Percentiles rank a stretch among this genome's conserved stretches.
Evolutionary conservation across 2,888 invertebrate genomes (phyloP).

Genomic region (Oligia latruncula): DNA sequence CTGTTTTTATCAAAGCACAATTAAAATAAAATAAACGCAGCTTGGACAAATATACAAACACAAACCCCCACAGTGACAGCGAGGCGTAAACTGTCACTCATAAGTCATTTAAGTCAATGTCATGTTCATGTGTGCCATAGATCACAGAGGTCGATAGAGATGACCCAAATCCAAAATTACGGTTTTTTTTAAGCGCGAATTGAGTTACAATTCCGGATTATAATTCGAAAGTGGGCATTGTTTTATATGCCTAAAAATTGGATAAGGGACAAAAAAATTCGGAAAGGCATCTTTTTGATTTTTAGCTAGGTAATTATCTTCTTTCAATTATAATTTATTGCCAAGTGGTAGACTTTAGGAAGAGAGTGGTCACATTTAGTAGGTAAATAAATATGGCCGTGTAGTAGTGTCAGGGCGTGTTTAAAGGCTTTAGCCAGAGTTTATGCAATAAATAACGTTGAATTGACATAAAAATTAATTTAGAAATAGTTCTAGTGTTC

Average conservation of each 20-base stretch:
- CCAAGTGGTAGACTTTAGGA: background rate
- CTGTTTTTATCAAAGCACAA: constrained; percentile 35
- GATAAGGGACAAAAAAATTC: accelerated
- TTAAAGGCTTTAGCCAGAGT: constrained; percentile 37
- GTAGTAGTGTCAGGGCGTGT: constrained; percentile 72
- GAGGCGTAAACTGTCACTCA: constrained; percentile 53
- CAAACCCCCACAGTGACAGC: constrained; percentile 53
- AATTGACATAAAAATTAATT: constrained; percentile 37
- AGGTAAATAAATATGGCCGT: constrained; percentile 89
- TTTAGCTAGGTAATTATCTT: background rate
- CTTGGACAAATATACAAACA: constrained; percentile 56
- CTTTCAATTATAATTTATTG: background rate
- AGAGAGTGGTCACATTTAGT: constrained; percentile 68
- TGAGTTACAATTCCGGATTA: background rate
- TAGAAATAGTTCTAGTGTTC: constrained; percentile 35
- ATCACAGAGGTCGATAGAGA: background rate
- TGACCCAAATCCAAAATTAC: background rate
- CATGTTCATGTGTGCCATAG: constrained; percentile 10
- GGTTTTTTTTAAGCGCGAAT: constrained; percentile 1
- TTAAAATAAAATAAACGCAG: constrained; percentile 31
- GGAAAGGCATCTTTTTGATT: background rate
- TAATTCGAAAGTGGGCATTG: background rate
- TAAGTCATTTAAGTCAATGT: constrained; percentile 28
- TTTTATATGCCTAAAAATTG: too few species aligned
- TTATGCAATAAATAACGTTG: constrained; percentile 26